phyloP scores from a whole-genome alignment of 64 coral and sea anemone species.

The Montipora cactus region DNA sequence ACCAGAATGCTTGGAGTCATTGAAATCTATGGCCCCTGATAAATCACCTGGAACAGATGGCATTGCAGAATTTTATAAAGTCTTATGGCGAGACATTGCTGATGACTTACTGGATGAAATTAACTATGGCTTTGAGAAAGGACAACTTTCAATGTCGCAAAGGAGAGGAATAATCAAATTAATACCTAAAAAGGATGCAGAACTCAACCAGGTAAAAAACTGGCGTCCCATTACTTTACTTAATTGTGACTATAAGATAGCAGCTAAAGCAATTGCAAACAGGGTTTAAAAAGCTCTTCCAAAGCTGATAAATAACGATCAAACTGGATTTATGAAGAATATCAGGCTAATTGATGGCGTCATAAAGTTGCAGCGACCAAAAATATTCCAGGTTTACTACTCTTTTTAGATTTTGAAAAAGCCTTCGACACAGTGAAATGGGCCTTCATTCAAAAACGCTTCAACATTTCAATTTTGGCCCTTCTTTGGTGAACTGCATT shows the following conservation, averaged over 20 bases:
- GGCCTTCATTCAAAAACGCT: conserved; percentile 49
- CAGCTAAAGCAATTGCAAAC: conserved; percentile 15
- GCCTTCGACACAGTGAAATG: conserved; percentile 42
- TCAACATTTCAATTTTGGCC: conserved; percentile 51
- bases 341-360: neutral
- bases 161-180: conserved; percentile 7
- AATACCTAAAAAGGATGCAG: conserved; percentile 14
- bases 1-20: neutral
- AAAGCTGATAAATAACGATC: neutral
- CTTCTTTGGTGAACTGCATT: conserved; percentile 51
- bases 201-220: neutral
- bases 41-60: conserved; percentile 29
- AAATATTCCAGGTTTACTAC: neutral
- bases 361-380: neutral
- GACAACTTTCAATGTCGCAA: conserved; percentile 10
- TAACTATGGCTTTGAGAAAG: conserved; percentile 11
- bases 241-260: conserved; percentile 42
- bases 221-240: conserved; percentile 36
- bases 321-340: conserved; percentile 19
- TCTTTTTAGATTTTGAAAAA: conserved; percentile 16
- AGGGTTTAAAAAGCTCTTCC: neutral
- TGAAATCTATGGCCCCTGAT: neutral
- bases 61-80: conserved; percentile 23
- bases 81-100: neutral
- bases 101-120: neutral